phyloP scores from a whole-genome alignment of 2,113 vertebrate species.

The Synchiropus splendidus region DNA sequence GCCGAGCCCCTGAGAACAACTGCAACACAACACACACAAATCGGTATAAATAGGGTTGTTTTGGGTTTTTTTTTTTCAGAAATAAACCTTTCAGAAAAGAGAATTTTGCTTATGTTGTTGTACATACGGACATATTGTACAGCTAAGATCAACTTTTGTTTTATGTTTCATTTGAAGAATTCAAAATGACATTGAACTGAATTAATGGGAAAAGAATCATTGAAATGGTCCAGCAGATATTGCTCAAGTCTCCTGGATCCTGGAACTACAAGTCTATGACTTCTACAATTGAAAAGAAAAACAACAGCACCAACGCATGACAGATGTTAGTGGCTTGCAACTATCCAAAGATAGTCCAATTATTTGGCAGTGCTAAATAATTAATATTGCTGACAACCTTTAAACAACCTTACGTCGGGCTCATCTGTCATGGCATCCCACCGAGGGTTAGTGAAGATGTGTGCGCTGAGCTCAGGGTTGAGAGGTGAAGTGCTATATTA shows the following conservation, averaged over 20 bases:
- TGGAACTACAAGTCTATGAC: no score
- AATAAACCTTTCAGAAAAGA: constrained; percentile 31
- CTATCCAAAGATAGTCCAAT: no score
- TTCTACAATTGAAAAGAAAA: no score
- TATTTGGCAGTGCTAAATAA: constrained; percentile 54
- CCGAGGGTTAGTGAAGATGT: constrained; percentile 35
- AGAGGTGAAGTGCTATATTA: constrained; percentile 60
- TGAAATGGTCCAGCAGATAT: no score
- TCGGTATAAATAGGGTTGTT: constrained; percentile 55
- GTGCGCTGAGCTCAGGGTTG: constrained; percentile 28
- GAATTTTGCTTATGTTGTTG: background rate
- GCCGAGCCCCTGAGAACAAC: constrained; percentile 27
- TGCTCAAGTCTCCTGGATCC: no score
- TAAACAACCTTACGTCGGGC: constrained; percentile 63
- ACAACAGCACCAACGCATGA: no score
- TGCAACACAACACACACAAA: constrained; percentile 36
- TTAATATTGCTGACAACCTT: constrained; percentile 66
- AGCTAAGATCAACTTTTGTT: no score
- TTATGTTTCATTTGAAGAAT: no score
- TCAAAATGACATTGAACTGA: no score
- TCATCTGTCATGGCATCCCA: constrained; percentile 60
- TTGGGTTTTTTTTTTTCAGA: constrained; percentile 32
- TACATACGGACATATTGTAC: no score
- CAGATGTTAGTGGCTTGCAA: no score
- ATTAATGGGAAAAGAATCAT: no score